phyloP scores from a whole-genome alignment of 92 coral and sea anemone species.

The Umimayanthus kanabou region DNA sequence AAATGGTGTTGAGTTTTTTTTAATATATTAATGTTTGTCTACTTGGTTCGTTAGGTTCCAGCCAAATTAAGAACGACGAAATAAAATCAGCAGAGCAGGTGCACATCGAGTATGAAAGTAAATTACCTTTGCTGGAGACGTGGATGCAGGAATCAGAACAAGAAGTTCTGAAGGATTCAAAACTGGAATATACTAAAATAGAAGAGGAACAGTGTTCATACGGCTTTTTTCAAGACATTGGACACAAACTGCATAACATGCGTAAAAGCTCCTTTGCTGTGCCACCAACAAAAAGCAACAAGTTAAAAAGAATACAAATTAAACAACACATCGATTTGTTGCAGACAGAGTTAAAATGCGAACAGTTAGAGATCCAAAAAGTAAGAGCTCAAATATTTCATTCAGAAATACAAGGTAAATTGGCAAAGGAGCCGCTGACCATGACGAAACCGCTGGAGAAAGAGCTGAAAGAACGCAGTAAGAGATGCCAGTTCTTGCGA shows the following conservation, averaged over 20 bases:
- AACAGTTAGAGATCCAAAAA: conserved; percentile 63
- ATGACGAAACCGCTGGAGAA: conserved; percentile 56
- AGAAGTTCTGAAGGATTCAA: conserved; percentile 19
- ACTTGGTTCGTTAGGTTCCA: not conserved
- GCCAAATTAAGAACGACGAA: conserved; percentile 11
- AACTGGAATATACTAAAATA: conserved; percentile 1
- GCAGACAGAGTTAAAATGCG: conserved; percentile 57
- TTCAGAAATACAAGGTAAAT: conserved; percentile 43
- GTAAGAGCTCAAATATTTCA: conserved; percentile 57
- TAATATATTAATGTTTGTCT: not conserved
- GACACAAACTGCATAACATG: conserved; percentile 14
- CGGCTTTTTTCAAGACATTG: conserved; percentile 17
- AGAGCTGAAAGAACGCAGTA: conserved; percentile 46
- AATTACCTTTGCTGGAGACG: conserved; percentile 19
- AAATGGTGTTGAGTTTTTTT: no score
- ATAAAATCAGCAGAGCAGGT: conserved; percentile 6
- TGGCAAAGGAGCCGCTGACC: conserved; percentile 27
- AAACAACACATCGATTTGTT: conserved; percentile 48
- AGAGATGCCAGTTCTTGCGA: conserved; percentile 55
- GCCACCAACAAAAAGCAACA: conserved; percentile 8
- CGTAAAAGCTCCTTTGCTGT: conserved; percentile 19
- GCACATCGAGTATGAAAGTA: conserved; percentile 3
- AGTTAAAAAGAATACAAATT: conserved; percentile 1
- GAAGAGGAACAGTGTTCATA: conserved; percentile 3
- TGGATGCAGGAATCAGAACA: conserved; percentile 28